Evolutionary conservation across 2,888 invertebrate genomes (phyloP).

Genomic region (Morpho deidamia): DNA sequence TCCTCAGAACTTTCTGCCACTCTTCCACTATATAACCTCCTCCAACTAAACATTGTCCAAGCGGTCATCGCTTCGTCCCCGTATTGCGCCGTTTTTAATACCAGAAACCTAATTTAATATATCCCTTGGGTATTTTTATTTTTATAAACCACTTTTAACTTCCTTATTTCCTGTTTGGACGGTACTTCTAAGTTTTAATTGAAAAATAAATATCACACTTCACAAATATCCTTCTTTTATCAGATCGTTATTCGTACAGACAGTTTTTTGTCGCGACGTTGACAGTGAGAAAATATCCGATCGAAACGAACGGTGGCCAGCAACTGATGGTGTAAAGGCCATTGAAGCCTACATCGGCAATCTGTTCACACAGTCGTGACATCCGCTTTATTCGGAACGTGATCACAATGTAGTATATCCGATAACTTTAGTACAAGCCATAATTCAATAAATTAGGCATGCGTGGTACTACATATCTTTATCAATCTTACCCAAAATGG

Average conservation of each 20-base stretch:
- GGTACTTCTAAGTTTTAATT: not conserved
- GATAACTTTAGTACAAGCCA: slow-evolving; percentile 40
- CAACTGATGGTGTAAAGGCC: slow-evolving; percentile 50
- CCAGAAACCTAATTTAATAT: slow-evolving; percentile 1
- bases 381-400: slow-evolving; percentile 65
- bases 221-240: not conserved
- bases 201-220: not conserved
- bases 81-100: slow-evolving; percentile 68
- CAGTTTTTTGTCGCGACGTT: not conserved
- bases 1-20: slow-evolving; percentile 51
- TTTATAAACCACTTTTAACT: not conserved
- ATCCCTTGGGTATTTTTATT: not conserved
- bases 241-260: not conserved
- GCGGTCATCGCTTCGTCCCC: slow-evolving; percentile 73
- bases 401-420: slow-evolving; percentile 47
- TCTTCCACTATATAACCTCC: slow-evolving; percentile 60
- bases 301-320: slow-evolving; percentile 45
- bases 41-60: slow-evolving; percentile 75
- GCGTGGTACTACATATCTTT: slow-evolving; percentile 38
- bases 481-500: slow-evolving; percentile 52
- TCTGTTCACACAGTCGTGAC: slow-evolving; percentile 61
- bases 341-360: slow-evolving; percentile 49
- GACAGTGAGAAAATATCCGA: slow-evolving; percentile 40
- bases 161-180: not conserved
- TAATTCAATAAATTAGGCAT: slow-evolving; percentile 48